Percentiles rank a stretch among this genome's conserved stretches.
These are phyloP conservation scores for Catamblyrhynchus diadema DNA, from an alignment of 2,797 vertebrate species.

Conservation along the genomic window DNA sequence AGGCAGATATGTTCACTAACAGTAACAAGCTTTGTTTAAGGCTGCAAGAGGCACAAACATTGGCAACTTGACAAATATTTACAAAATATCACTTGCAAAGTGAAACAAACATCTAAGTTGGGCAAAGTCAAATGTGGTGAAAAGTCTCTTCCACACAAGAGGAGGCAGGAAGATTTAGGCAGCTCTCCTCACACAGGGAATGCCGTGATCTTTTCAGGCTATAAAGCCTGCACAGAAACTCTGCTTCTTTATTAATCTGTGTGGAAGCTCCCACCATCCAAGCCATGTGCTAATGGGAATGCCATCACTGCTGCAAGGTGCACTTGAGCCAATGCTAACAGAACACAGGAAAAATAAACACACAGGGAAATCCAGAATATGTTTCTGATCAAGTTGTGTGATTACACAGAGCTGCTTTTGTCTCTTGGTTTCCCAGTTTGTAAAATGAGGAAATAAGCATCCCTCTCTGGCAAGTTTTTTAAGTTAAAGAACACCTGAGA, in stretches of 20 bases:
- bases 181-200: neutral
- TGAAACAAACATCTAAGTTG: neutral
- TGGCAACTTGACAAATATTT: constrained; percentile 21
- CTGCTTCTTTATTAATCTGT: neutral
- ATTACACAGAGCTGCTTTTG: neutral
- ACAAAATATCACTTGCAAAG: constrained; percentile 1
- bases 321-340: neutral
- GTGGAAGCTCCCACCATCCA: neutral
- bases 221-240: neutral
- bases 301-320: neutral
- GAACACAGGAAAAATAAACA: neutral
- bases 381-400: neutral
- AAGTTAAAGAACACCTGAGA: neutral
- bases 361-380: neutral
- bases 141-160: neutral
- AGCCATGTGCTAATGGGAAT: neutral
- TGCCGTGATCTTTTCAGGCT: neutral
- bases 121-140: neutral
- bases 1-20: neutral
- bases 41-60: neutral
- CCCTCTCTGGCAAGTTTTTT: neutral
- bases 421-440: neutral
- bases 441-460: neutral
- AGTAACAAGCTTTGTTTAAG: constrained; percentile 31
- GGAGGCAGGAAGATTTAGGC: neutral